Percentiles rank a stretch among this genome's conserved stretches.
Evolutionary conservation across 2,797 vertebrate genomes (phyloP).

Genomic region (Lepilemur ruficaudatus): DNA sequence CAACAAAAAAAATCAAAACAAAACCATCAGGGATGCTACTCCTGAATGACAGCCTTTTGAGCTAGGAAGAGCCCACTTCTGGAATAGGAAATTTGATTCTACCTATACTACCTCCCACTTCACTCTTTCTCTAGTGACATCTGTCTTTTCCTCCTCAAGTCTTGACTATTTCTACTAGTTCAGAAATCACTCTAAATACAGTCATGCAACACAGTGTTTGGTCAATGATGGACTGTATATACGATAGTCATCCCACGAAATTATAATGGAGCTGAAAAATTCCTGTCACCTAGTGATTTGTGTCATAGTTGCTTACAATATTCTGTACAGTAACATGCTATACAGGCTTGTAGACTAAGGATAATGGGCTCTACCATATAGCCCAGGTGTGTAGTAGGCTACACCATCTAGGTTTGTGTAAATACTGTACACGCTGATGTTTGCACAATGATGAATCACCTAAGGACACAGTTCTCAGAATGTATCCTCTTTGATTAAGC

Average conservation of each 20-base stretch:
- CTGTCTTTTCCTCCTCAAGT: constrained; percentile 39
- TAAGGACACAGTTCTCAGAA: neutral
- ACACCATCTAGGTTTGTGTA: neutral
- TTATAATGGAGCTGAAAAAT: neutral
- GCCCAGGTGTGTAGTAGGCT: neutral
- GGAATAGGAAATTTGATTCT: neutral
- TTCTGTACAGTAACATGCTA: neutral
- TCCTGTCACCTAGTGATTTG: neutral
- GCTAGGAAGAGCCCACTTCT: neutral
- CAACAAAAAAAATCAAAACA: neutral
- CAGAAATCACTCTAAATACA: constrained; percentile 9
- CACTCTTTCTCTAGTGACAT: neutral
- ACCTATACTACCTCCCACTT: neutral
- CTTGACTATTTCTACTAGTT: constrained; percentile 55
- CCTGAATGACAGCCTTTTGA: neutral
- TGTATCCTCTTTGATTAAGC: neutral
- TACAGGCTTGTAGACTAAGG: neutral
- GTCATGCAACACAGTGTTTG: neutral
- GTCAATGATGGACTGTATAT: neutral
- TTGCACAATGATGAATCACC: neutral
- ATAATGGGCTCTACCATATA: neutral
- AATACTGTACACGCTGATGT: neutral
- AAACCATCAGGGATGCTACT: neutral
- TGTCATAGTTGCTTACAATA: neutral
- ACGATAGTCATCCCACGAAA: neutral